These are phyloP conservation scores for Rafetus swinhoei DNA, from an alignment of 2,113 vertebrate species.

Conservation along the genomic window DNA sequence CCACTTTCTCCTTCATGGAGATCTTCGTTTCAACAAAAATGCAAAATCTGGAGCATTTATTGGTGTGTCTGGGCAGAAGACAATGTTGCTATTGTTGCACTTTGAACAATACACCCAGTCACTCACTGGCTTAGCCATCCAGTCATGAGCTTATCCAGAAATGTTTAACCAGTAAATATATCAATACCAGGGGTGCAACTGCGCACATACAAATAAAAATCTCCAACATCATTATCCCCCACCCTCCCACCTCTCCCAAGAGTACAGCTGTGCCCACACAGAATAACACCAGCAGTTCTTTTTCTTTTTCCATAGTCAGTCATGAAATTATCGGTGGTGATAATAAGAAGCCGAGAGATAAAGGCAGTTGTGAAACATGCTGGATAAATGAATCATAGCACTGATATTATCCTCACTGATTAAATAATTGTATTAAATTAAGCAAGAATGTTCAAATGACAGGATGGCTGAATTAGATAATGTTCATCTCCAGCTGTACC, in stretches of 20 bases:
- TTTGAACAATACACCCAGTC: conserved; percentile 49
- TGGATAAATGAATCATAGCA: conserved; percentile 79
- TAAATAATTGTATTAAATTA: conserved; percentile 86
- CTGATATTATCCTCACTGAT: conserved; percentile 82
- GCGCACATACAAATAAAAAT: background rate
- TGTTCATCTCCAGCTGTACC: conserved; percentile 77
- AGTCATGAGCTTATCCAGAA: conserved; percentile 10
- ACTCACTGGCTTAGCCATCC: conserved; percentile 44
- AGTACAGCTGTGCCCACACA: background rate
- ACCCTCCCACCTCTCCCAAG: background rate
- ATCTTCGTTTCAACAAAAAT: conserved; percentile 62
- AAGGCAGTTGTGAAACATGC: conserved; percentile 70
- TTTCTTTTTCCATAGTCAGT: conserved; percentile 28
- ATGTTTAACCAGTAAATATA: background rate
- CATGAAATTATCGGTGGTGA: conserved; percentile 47
- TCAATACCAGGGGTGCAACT: background rate
- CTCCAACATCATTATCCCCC: background rate
- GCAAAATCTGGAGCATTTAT: conserved; percentile 52
- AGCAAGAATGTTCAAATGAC: conserved; percentile 77
- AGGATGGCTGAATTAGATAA: conserved; percentile 81
- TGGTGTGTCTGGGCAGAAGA: conserved; percentile 55
- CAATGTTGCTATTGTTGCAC: conserved; percentile 49
- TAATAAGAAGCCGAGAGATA: conserved; percentile 64
- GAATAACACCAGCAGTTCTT: background rate
- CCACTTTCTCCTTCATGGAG: conserved; percentile 25